Base-by-base conservation (phyloP, 2,888 invertebrate species). In the Panzeria rudis region DNA sequence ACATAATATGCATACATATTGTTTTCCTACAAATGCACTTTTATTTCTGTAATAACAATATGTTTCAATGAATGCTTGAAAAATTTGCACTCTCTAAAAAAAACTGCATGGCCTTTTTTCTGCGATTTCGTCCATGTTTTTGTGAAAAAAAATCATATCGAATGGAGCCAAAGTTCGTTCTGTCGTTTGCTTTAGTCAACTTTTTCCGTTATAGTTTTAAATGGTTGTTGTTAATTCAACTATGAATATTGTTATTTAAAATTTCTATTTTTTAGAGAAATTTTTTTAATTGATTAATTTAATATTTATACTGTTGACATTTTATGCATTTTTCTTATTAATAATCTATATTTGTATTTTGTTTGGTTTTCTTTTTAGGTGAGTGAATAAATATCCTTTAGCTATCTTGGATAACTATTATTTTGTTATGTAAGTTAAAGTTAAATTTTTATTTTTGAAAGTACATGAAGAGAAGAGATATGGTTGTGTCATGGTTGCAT, bases 281-380 rank as follows among this genome's bases (percentile, higher is more conserved):
- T 54, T 29, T 11, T 23, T 64, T 72, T 44, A 71, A 71, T 71
- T 71, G 52, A 17, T 54, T 54, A 41, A 32, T 71, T 56, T 35
- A 47, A 64, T 64, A 62, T 71, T 64, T 54, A 62, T 35, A 44
- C n/a, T 54, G 23, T 64, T 64, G 23, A 44, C 5, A 44, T 64
- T 71, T 44, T 38, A n/a, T 11, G 50, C n/a, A 9, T 38, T 38
- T 20, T 3, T 2, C 9, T n/a, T n/a, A 13, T 61, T 15, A 20
- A 35, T 59, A 32, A 25, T 20, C 13, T 64, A 38, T 50, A 44
- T 35, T 23, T 35, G 4, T 25, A 15, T 64, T 64, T 17, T 64
- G n/a, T 62, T 62, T 71, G 0, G n/a, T 71, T 71, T 52, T 62
- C 44, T 35, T 79, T 71, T 20, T 23, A 79, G 62, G 71, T 79